A percentile compares a stretch with the other conserved stretches of the same genome.
Conservation (phyloP, 2,113 vertebrate genomes). For the Leptobrachium leishanense region DNA sequence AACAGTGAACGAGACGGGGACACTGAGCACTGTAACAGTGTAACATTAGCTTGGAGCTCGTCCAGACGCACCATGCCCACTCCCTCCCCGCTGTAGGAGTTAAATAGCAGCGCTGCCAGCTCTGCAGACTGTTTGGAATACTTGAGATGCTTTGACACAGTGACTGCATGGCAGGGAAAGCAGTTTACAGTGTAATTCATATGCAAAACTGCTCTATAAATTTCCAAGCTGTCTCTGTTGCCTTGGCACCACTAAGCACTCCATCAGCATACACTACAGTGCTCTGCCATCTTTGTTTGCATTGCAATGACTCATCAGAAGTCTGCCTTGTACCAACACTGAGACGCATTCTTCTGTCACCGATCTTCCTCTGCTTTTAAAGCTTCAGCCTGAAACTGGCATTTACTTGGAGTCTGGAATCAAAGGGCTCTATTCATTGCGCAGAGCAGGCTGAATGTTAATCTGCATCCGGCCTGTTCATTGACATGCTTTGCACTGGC, state of each 20-base stretch:
- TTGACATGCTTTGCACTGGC: conserved; percentile 73
- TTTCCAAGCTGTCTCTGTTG: conserved; percentile 67
- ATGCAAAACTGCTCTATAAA: conserved; percentile 74
- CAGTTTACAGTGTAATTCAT: conserved; percentile 72
- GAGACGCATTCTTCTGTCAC: conserved; percentile 75
- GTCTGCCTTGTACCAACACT: conserved; percentile 79
- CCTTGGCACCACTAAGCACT: conserved; percentile 69
- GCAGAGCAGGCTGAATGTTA: conserved; percentile 70
- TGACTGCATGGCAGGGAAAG: conserved; percentile 67
- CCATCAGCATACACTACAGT: conserved; percentile 72
- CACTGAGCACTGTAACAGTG: conserved; percentile 1
- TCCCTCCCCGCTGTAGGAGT: conserved; percentile 36
- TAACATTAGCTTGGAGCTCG: conserved; percentile 8
- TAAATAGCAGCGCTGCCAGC: conserved; percentile 59
- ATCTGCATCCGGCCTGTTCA: conserved; percentile 78
- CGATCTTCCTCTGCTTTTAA: conserved; percentile 66
- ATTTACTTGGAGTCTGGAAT: conserved; percentile 70
- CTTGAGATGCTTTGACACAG: conserved; percentile 75
- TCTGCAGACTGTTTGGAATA: conserved; percentile 76
- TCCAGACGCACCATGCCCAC: background rate
- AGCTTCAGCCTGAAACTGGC: conserved; percentile 74
- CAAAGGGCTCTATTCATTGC: conserved; percentile 81
- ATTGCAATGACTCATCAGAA: conserved; percentile 83
- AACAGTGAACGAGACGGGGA: background rate
- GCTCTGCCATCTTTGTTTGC: conserved; percentile 85